Evolutionary conservation across 2,797 vertebrate species (phyloP).

Genomic region (Pampus argenteus): DNA sequence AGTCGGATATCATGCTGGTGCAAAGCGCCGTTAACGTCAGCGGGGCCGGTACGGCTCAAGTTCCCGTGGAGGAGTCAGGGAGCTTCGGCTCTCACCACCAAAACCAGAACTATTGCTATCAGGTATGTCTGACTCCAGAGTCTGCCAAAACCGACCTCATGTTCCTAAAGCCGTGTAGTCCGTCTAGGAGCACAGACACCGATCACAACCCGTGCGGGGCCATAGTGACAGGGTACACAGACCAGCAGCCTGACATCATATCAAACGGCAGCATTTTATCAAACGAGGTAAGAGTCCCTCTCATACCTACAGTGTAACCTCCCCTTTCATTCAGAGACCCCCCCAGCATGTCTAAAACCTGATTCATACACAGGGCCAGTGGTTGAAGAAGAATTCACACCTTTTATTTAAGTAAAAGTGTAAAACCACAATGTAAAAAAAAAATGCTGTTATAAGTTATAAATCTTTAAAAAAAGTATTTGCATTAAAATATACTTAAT

Average conservation of each 20-base stretch:
- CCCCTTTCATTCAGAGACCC: constrained; percentile 9
- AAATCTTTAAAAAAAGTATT: too few relatives aligned
- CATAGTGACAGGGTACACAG: constrained; percentile 92
- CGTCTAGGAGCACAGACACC: constrained; percentile 91
- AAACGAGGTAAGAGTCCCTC: constrained; percentile 90
- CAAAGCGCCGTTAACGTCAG: constrained; percentile 90
- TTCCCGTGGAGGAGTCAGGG: constrained; percentile 92
- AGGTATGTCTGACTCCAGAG: constrained; percentile 98
- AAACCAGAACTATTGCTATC: constrained; percentile 99
- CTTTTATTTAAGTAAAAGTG: too few relatives aligned
- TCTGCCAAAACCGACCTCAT: constrained; percentile 98
- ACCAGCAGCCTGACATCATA: constrained; percentile 98
- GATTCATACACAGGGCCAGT: neutral
- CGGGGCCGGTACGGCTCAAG: constrained; percentile 85
- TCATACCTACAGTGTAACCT: constrained; percentile 39
- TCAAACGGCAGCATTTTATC: constrained; percentile 97
- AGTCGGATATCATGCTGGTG: constrained; percentile 98
- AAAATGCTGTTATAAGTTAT: too few relatives aligned
- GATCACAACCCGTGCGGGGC: constrained; percentile 96
- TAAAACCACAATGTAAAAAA: too few relatives aligned
- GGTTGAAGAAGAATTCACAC: too few relatives aligned
- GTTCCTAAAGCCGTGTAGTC: constrained; percentile 98
- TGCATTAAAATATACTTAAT: too few relatives aligned
- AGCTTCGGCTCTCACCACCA: constrained; percentile 93
- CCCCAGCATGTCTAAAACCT: constrained; percentile 47